A percentile compares a stretch with the other conserved stretches of the same genome.
Conservation (phyloP, 2,888 invertebrate genomes). For the Mayetiola destructor region DNA sequence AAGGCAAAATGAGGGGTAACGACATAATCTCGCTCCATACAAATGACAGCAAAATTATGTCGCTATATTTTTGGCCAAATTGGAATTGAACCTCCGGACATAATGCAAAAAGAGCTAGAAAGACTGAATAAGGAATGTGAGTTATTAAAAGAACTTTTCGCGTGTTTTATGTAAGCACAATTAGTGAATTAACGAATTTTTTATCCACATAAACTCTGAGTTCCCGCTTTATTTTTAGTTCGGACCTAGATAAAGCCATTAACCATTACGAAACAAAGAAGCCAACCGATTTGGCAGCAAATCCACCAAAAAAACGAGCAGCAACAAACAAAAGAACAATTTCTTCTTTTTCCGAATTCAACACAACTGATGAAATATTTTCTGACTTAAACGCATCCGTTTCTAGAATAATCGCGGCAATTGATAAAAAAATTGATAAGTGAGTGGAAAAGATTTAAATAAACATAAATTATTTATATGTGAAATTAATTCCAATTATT, state of each 20-base stretch:
- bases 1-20: neutral
- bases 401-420: neutral
- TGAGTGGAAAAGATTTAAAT: neutral
- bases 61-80: neutral
- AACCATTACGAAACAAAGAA: neutral
- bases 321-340: too few species aligned
- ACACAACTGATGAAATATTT: neutral
- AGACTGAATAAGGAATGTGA: neutral
- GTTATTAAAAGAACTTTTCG: neutral
- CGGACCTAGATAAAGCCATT: neutral
- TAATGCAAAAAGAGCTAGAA: neutral
- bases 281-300: slow-evolving; percentile 6
- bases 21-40: neutral
- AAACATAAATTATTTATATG: neutral
- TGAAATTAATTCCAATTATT: neutral
- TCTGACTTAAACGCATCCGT: neutral
- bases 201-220: slow-evolving; percentile 1
- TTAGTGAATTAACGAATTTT: too few species aligned
- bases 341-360: neutral
- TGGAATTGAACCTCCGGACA: neutral
- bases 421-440: neutral
- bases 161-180: neutral
- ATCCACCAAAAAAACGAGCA: neutral
- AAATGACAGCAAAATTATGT: neutral
- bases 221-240: slow-evolving; percentile 1